Evolutionary conservation across 2,888 invertebrate genomes (phyloP).

Genomic region (Sialis lutaria): DNA sequence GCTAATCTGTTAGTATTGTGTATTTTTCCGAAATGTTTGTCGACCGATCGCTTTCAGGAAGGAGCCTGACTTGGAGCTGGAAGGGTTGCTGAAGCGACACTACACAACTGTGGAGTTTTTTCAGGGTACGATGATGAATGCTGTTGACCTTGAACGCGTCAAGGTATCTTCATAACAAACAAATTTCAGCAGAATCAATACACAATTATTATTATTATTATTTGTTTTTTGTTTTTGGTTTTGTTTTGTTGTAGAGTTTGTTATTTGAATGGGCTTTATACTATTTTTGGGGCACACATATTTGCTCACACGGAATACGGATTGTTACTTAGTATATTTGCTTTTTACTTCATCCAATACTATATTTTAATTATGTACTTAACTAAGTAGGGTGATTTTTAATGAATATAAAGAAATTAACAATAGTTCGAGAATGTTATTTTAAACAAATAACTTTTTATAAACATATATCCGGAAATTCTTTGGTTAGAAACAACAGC

Average conservation of each 20-base stretch:
- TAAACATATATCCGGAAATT: too few relatives aligned
- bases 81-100: conserved; percentile 99
- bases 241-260: background rate
- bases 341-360: too few relatives aligned
- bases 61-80: conserved; percentile 99
- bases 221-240: background rate
- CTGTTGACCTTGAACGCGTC: conserved; percentile 99
- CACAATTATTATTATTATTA: conserved; percentile 1
- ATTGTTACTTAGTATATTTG: too few relatives aligned
- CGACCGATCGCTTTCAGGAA: conserved; percentile 54
- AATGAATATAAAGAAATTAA: too few relatives aligned
- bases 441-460: too few relatives aligned
- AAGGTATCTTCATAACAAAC: conserved; percentile 53
- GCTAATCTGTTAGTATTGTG: background rate
- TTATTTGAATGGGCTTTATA: too few relatives aligned
- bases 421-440: too few relatives aligned
- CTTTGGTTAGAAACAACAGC: too few relatives aligned
- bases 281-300: too few relatives aligned
- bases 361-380: too few relatives aligned
- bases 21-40: conserved; percentile 15
- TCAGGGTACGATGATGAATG: conserved; percentile 99
- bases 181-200: background rate
- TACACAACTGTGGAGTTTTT: conserved; percentile 99
- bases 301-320: too few relatives aligned
- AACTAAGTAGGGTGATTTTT: too few relatives aligned